Evolutionary conservation across 2,797 vertebrate genomes (phyloP).

Genomic region (Odontamblyopus lacepedii): DNA sequence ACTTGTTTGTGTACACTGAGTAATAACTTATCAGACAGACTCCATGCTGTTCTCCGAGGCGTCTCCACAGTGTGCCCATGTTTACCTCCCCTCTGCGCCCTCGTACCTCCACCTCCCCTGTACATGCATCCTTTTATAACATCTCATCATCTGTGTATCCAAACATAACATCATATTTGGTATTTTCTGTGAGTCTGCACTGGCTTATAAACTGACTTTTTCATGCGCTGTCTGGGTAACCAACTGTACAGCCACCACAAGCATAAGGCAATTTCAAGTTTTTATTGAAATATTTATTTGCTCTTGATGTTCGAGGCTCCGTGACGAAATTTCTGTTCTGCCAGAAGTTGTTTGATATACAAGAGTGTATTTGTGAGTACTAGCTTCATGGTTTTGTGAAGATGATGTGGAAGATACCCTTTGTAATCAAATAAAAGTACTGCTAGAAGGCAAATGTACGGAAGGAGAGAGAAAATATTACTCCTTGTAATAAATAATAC

Average conservation of each 20-base stretch:
- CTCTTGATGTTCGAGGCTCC: slow-evolving; percentile 13
- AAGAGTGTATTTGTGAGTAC: neutral
- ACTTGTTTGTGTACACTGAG: neutral
- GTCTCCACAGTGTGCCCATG: slow-evolving; percentile 6
- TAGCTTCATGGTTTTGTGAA: neutral
- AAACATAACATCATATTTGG: slow-evolving; percentile 44
- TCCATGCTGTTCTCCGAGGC: slow-evolving; percentile 15
- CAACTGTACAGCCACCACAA: slow-evolving; percentile 20
- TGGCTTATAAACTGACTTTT: slow-evolving; percentile 27
- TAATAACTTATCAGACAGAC: slow-evolving; percentile 11
- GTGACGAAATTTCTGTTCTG: slow-evolving; percentile 9
- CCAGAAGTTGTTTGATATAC: slow-evolving; percentile 8
- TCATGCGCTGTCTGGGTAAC: slow-evolving; percentile 18
- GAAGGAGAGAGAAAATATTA: neutral
- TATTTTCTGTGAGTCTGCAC: slow-evolving; percentile 19
- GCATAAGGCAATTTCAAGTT: slow-evolving; percentile 38
- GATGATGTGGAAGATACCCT: neutral
- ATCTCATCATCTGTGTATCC: slow-evolving; percentile 32
- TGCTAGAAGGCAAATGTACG: neutral
- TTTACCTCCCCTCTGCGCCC: slow-evolving; percentile 7
- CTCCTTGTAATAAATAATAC: neutral
- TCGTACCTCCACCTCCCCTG: neutral
- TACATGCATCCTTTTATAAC: slow-evolving; percentile 23
- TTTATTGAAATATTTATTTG: slow-evolving; percentile 26
- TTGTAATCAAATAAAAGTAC: neutral